These are phyloP conservation scores for Phoxinus dragarum DNA, from an alignment of 2,797 vertebrate species.

Conservation along the genomic window DNA sequence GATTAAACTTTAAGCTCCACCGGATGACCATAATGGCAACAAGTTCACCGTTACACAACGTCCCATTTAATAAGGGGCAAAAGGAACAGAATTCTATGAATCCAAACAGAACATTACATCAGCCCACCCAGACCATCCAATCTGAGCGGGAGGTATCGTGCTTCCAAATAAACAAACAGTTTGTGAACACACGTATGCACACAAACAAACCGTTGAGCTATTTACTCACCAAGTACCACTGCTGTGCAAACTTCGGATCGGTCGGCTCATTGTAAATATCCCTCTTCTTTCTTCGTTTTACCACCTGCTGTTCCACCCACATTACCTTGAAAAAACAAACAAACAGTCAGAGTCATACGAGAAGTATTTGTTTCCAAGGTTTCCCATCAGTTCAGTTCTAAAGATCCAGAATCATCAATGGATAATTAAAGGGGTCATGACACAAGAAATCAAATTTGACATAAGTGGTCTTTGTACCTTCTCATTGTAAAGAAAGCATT, in stretches of 20 bases:
- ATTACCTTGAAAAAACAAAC: slow-evolving; percentile 78
- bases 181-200: background rate
- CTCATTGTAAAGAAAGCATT: background rate
- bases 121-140: slow-evolving; percentile 7
- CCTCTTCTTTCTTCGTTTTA: slow-evolving; percentile 88
- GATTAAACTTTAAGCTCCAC: slow-evolving; percentile 40
- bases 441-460: background rate
- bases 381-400: slow-evolving; percentile 1
- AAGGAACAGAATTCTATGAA: slow-evolving; percentile 20
- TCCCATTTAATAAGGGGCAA: slow-evolving; percentile 34
- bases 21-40: slow-evolving; percentile 26
- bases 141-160: slow-evolving; percentile 7
- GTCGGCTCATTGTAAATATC: slow-evolving; percentile 85
- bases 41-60: slow-evolving; percentile 47
- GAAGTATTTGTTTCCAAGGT: background rate
- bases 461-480: background rate
- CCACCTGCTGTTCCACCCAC: slow-evolving; percentile 95
- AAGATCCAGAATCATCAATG: background rate
- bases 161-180: slow-evolving; percentile 25
- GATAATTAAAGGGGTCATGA: background rate
- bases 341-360: background rate
- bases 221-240: slow-evolving; percentile 95
- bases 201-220: background rate
- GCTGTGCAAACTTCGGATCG: slow-evolving; percentile 92
- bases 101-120: background rate